Evolutionary conservation across 2,888 invertebrate species (phyloP).

Genomic region (Listrodromus nycthemerus): DNA sequence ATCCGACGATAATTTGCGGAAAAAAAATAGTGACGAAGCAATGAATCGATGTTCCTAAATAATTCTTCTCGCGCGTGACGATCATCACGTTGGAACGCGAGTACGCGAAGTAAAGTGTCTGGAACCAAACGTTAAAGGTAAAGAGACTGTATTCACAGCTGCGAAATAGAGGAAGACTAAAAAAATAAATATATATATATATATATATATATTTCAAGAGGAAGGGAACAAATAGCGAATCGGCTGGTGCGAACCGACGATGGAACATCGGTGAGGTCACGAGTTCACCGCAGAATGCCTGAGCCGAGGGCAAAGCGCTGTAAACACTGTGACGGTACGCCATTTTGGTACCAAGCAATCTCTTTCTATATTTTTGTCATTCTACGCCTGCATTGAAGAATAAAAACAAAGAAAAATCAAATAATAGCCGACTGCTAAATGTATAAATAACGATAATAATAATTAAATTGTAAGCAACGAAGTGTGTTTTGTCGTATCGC

Average conservation of each 20-base stretch:
- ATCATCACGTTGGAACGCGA: constrained; percentile 28
- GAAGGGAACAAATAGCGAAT: constrained; percentile 51
- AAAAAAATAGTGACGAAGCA: neutral
- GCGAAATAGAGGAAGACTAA: constrained; percentile 28
- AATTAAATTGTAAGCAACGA: constrained; percentile 47
- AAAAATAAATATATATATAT: constrained; percentile 30
- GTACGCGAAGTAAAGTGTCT: constrained; percentile 26
- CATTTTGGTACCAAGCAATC: constrained; percentile 65
- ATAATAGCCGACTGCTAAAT: constrained; percentile 17
- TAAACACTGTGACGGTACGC: constrained; percentile 95
- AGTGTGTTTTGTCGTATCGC: constrained; percentile 55
- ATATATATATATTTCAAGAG: constrained; percentile 68
- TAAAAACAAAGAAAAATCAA: constrained; percentile 42
- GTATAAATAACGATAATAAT: constrained; percentile 28
- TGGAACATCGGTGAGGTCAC: constrained; percentile 84
- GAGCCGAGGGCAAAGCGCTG: constrained; percentile 96
- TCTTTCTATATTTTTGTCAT: constrained; percentile 14
- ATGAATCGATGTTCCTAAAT: constrained; percentile 47
- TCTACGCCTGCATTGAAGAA: neutral
- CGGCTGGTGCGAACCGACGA: constrained; percentile 76
- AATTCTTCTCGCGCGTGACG: neutral
- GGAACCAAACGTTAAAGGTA: neutral
- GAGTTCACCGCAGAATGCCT: constrained; percentile 86
- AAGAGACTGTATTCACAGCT: constrained; percentile 19
- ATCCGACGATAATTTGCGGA: constrained; percentile 23